These are phyloP conservation scores for Calliopsis andreniformis DNA, from an alignment of 1,140 invertebrate species.

Conservation along the genomic window DNA sequence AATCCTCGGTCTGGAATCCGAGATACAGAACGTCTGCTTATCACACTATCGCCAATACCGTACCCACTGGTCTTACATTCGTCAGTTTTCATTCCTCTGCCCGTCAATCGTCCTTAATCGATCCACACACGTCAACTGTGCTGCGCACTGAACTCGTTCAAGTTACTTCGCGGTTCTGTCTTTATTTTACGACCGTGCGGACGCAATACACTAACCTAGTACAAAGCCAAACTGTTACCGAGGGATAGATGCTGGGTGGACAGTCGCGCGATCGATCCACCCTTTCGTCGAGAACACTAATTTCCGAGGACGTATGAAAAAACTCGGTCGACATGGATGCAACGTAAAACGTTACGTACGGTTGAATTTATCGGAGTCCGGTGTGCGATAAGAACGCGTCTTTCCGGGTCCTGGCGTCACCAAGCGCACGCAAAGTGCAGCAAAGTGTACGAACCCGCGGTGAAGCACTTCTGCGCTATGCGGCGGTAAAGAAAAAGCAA, in stretches of 20 bases:
- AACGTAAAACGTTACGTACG: neutral
- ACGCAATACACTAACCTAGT: slow-evolving; percentile 19
- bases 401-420: neutral
- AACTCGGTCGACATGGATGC: neutral
- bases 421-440: slow-evolving; percentile 23
- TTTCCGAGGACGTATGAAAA: neutral
- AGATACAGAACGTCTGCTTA: slow-evolving; percentile 53
- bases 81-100: neutral
- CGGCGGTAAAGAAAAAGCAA: slow-evolving; percentile 25
- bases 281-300: neutral
- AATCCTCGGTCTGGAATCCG: slow-evolving; percentile 52
- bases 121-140: neutral
- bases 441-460: slow-evolving; percentile 5
- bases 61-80: slow-evolving; percentile 8
- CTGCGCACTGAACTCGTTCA: neutral
- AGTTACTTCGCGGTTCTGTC: neutral
- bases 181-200: neutral
- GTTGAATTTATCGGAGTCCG: neutral
- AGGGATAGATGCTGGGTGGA: neutral
- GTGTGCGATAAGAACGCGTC: slow-evolving; percentile 5
- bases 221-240: neutral
- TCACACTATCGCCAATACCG: slow-evolving; percentile 32
- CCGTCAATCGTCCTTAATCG: neutral
- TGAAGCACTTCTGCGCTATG: slow-evolving; percentile 26
- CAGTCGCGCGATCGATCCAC: slow-evolving; percentile 21